Base-by-base conservation (phyloP, 2,888 invertebrate species). In the Crepidodera aurea region DNA sequence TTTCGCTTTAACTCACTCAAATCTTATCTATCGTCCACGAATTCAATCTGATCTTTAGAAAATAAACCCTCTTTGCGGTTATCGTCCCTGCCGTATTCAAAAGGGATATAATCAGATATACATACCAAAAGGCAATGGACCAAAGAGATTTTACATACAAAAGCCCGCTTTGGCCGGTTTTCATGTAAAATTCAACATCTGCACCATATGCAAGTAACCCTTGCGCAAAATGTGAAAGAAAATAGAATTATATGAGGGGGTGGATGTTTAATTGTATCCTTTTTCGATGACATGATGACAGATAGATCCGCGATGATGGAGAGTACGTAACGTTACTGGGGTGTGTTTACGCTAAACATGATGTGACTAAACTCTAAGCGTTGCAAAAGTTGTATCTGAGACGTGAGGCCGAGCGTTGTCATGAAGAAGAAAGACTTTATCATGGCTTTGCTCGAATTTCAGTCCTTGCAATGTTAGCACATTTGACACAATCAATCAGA, bases 101-200 rank as follows among this genome's bases (percentile, higher is more conserved):
- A 40, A 50, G 48, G 42, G 29, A 55, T 19, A 46, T 60, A 40
- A 61, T 55, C 55, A 55, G 48, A 56, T 61, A 56, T 55, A 40
- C 51, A 44, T 53, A 51, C 51, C 34, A 18, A 60, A 60, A 27
- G 53, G 60, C 60, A 60, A 60, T 60, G 46, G 53, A 54, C 46
- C 46, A 54, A 16, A 27, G 27, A 46, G 18, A 32, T 53, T 53
- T 60, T 53, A 48, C 60, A 54, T 60, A 61, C 61, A 56, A 61
- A 61, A 56, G 56, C 18, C 37, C 16, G 12, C 16, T 48, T 15
- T 34, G 46, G 27, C 48, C 32, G 34, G 10, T 32, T 55, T 56
- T 51, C 51, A 55, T 55, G 55, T 51, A 58, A 64, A 56, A 39
- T 60, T 60, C 48, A 53, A 57, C 64, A 64, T 64, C 64, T 64